Base-by-base conservation (phyloP, 2,888 invertebrate species). In the Temnothorax unifasciatus region DNA sequence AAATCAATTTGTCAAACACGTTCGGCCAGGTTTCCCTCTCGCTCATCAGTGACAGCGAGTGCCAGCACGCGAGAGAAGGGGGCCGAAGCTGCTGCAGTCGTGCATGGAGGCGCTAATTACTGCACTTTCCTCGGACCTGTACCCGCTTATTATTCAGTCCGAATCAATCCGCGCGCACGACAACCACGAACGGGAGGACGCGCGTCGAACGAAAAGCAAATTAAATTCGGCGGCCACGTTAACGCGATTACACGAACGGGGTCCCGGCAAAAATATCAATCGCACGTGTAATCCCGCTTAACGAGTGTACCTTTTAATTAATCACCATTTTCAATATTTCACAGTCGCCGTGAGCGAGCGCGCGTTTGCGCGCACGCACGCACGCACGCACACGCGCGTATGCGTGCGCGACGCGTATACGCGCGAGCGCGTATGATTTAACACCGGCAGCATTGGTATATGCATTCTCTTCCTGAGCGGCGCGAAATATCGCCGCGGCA, bases 221-320 rank as follows among this genome's bases (percentile, higher is more conserved):
- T 93, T 92, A 92, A 93, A 93, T 93, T 92, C 92, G 91, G 90
- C 91, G 90, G 86, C 81, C 90, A 87, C 91, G 91, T 90, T 91
- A 93, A 93, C 92, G 91, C 91, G 93, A 93, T 93, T 93, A 93
- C 90, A 89, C 87, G 87, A 77, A 87, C 88, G 91, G 59, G 74
- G 59, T 89, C 87, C 87, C 85, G 86, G 88, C 90, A 91, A 93
- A 93, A 92, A 92, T 92, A 92, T 92, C 92, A 92, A 92, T 93
- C 93, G 92, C 91, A 91, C 91, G 92, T 92, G 92, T 93, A 92
- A 93, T 92, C 91, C 92, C 90, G 92, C 89, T 93, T 93, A 92
- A 92, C 93, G 92, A 92, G 92, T 90, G 91, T 90, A 91, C 91
- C 92, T 93, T 93, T 93, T 93, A 91, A 93, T 93, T 92, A 93